Percentiles rank a stretch among this genome's conserved stretches.
Evolutionary conservation across 2,888 invertebrate species (phyloP).

Genomic region (Diplolepis rosae): DNA sequence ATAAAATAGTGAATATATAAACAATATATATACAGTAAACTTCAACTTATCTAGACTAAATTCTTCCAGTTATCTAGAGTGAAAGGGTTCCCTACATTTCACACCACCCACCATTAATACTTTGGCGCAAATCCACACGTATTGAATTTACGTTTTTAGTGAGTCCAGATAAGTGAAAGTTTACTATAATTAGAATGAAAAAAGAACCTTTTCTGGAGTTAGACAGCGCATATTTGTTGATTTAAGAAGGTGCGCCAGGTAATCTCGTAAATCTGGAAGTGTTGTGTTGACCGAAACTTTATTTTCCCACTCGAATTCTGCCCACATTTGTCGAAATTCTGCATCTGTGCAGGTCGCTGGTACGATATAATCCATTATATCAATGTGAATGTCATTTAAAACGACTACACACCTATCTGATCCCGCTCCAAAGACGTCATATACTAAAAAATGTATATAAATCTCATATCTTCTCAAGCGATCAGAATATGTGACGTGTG

Average conservation of each 20-base stretch:
- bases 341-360: conserved; percentile 95
- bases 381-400: conserved; percentile 98
- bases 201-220: conserved; percentile 91
- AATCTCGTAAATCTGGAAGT: conserved; percentile 93
- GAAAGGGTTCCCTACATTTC: too few species aligned
- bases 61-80: too few species aligned
- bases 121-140: too few species aligned
- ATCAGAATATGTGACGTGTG: too few species aligned
- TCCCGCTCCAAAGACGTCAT: conserved; percentile 94
- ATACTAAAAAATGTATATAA: conserved; percentile 83
- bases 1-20: too few species aligned
- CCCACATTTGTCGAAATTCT: conserved; percentile 99
- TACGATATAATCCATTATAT: conserved; percentile 99
- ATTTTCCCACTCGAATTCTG: conserved; percentile 99
- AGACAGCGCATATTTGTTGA: conserved; percentile 99
- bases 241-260: conserved; percentile 91
- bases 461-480: too few species aligned
- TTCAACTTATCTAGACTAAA: too few species aligned
- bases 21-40: too few species aligned
- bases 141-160: too few species aligned
- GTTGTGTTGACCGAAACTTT: conserved; percentile 97
- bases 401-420: conserved; percentile 98
- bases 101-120: too few species aligned
- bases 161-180: too few species aligned
- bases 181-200: neutral